phyloP scores from a whole-genome alignment of 2,113 vertebrate species.

The Neogobius melanostomus region DNA sequence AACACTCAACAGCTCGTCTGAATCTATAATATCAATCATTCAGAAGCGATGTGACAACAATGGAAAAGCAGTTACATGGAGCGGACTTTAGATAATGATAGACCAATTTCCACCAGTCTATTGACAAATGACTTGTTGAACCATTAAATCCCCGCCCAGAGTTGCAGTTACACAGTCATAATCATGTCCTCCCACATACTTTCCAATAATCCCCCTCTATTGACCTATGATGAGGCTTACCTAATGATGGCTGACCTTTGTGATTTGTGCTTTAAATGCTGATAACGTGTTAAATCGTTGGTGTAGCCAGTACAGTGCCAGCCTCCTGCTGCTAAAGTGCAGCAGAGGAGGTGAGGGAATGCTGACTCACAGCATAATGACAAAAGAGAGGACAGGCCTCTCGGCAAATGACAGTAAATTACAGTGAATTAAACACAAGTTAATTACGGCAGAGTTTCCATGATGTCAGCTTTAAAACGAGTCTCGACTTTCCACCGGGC shows the following conservation, averaged over 20 bases:
- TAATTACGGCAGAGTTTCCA: slow-evolving; percentile 1
- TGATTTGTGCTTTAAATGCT: background rate
- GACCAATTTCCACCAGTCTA: no score
- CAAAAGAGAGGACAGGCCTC: background rate
- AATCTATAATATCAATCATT: no score
- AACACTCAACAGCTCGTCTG: no score
- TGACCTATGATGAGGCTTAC: background rate
- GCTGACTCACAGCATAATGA: background rate
- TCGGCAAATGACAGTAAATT: background rate
- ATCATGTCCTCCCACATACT: background rate
- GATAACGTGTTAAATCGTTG: background rate
- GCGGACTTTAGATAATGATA: no score
- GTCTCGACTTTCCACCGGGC: background rate
- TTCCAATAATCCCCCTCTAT: background rate
- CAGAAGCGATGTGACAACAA: no score
- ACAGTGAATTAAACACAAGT: background rate
- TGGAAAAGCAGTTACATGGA: no score
- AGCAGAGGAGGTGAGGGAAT: background rate
- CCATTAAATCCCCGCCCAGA: no score
- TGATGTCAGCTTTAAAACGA: slow-evolving; percentile 6
- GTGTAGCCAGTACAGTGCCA: background rate
- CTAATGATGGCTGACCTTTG: background rate
- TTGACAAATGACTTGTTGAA: no score
- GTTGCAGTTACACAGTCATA: no score
- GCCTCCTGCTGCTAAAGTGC: background rate